A percentile compares a stretch with the other conserved stretches of the same genome.
phyloP scores from a whole-genome alignment of 2,888 invertebrate species.

The Nasonia oneida region DNA sequence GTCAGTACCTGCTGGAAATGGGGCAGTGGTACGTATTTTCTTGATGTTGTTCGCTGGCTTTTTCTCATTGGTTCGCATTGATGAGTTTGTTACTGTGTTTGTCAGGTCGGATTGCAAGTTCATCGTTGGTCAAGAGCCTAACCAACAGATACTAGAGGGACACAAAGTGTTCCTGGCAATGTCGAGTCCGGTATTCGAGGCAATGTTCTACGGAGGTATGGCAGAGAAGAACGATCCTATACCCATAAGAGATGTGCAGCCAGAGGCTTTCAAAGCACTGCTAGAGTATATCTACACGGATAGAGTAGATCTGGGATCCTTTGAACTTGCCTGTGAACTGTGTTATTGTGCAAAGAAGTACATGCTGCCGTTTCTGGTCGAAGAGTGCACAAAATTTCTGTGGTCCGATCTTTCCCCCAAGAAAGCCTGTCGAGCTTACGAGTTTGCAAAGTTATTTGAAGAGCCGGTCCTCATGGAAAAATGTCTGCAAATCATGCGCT shows the following conservation, averaged over 20 bases:
- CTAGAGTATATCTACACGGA: conserved; percentile 93
- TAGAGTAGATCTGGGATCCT: conserved; percentile 87
- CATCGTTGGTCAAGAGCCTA: conserved; percentile 88
- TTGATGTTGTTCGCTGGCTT: not conserved
- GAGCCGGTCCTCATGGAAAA: conserved; percentile 90
- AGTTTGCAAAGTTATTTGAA: conserved; percentile 92
- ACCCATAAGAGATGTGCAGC: conserved; percentile 90
- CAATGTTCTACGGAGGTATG: conserved; percentile 93
- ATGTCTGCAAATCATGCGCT: conserved; percentile 90
- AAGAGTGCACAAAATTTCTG: conserved; percentile 90
- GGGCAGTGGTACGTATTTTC: conserved; percentile 84
- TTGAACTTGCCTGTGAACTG: conserved; percentile 92
- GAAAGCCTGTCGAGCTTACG: conserved; percentile 92
- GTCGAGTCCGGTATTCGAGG: conserved; percentile 93
- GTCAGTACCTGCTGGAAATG: conserved; percentile 87
- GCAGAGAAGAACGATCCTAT: conserved; percentile 89
- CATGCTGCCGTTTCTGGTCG: conserved; percentile 90
- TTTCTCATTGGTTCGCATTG: not conserved
- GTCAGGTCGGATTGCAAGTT: conserved; percentile 87
- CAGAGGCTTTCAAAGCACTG: conserved; percentile 91
- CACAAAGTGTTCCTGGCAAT: conserved; percentile 91
- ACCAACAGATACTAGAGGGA: conserved; percentile 86
- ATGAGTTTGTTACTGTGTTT: not conserved
- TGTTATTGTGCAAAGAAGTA: conserved; percentile 95
- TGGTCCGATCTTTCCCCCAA: conserved; percentile 90